Conservation (phyloP, 2,797 vertebrate species). For the Crax fasciolata region DNA sequence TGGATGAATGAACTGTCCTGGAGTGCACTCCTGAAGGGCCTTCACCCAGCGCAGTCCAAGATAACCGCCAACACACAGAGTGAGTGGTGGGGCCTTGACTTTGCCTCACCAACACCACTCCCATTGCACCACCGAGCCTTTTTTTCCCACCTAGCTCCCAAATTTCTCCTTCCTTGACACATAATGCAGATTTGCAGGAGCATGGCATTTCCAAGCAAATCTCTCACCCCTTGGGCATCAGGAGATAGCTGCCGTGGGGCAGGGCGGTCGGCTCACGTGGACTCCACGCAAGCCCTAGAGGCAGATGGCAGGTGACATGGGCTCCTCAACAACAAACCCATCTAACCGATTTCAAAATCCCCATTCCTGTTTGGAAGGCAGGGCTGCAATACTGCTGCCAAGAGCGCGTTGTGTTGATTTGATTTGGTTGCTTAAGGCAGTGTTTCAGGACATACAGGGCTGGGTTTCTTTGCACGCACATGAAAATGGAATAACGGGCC, state of each 20-base stretch:
- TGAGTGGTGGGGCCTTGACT: accelerated
- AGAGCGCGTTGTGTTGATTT: not conserved
- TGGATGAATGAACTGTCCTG: not conserved
- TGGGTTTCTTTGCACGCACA: not conserved
- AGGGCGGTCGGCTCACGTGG: accelerated
- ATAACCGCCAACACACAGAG: no score
- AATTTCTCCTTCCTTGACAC: not conserved
- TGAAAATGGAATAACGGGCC: not conserved
- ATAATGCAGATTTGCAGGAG: not conserved
- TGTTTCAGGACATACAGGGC: not conserved
- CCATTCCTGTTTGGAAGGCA: not conserved
- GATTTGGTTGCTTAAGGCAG: not conserved
- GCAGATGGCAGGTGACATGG: not conserved
- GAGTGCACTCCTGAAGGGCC: not conserved
- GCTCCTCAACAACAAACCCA: not conserved
- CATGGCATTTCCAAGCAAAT: not conserved
- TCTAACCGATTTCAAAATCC: not conserved
- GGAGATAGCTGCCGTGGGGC: not conserved
- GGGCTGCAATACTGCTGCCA: not conserved
- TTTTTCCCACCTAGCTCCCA: not conserved
- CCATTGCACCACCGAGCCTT: not conserved
- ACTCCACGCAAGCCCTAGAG: accelerated
- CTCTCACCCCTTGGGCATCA: not conserved
- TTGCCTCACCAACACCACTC: not conserved
- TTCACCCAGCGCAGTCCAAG: not conserved